phyloP scores from a whole-genome alignment of 2,113 vertebrate genomes.

The Bubo scandiacus region DNA sequence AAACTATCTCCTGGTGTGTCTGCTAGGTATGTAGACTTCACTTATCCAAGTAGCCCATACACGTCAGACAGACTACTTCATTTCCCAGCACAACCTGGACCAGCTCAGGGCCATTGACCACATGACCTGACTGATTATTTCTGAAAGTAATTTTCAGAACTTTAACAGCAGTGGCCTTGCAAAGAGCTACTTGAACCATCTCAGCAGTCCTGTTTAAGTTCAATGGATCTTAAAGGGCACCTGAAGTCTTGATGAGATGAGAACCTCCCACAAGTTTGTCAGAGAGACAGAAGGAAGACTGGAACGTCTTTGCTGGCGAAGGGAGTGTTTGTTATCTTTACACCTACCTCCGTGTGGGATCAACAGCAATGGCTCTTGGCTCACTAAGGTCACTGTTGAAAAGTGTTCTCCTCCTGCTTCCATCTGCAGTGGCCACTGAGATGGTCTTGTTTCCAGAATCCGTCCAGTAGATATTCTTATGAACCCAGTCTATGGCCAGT shows the following conservation, averaged over 20 bases:
- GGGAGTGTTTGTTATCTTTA: not conserved
- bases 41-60: not conserved
- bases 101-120: not conserved
- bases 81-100: not conserved
- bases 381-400: constrained; percentile 88
- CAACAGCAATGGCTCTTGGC: constrained; percentile 92
- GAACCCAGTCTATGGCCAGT: constrained; percentile 95
- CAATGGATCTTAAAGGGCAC: not conserved
- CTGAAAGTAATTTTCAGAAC: not conserved
- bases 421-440: constrained; percentile 91
- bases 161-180: not conserved
- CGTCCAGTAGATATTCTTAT: constrained; percentile 98
- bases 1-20: not conserved
- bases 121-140: too few relatives aligned
- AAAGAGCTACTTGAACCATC: not conserved
- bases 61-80: not conserved
- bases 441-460: constrained; percentile 97
- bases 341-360: constrained; percentile 90
- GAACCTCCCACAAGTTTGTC: not conserved
- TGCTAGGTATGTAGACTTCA: not conserved
- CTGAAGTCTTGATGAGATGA: not conserved
- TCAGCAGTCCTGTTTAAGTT: not conserved
- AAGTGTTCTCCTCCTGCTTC: constrained; percentile 87
- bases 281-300: not conserved
- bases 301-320: rapidly evolving